Base-by-base conservation (phyloP, 1,140 invertebrate species). In the Nasonia giraulti region DNA sequence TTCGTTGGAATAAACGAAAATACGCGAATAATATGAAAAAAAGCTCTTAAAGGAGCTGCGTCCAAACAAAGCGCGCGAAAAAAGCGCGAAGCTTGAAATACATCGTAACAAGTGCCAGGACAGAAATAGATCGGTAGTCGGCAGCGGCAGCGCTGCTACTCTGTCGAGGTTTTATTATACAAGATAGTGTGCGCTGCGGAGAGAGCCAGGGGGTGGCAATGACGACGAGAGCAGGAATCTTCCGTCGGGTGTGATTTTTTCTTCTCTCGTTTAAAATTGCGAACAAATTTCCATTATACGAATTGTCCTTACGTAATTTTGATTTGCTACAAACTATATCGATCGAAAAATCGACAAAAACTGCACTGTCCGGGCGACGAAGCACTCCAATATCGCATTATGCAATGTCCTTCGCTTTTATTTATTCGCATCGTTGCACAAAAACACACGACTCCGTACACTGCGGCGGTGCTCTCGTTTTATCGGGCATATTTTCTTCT, bases 21-120 rank as follows among this genome's bases (percentile, higher is more conserved):
- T 62, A 62, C 14, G 20, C 55, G 55, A 62, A 17, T 62, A 14
- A 62, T 62, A n/a, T 20, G 2, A 5, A 20, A 55, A 55, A 62
- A 62, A 20, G 55, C 20, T 62, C 20, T 17, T 71, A 33, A 33
- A 14, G 68, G 23, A 33, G 2, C 27, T 27, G 27, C 68, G 11
- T 27, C n/a, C 23, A 27, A 33, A 71, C 68, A 33, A 62, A 71
- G 68, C 68, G 68, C n/a, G n/a, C 55, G 55, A 62, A 62, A 62
- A 62, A 62, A 62, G 55, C 55, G 17, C 55, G 55, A 71, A 44
- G 73, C 37, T 44, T 33, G 27, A 75, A 75, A 75, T 75, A 75
- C 73, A n/a, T 44, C 31, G 73, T 40, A 75, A 75, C 73, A 75
- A 75, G 73, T 75, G 73, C 73, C 73, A 75, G 73, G 73, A 75